Percentiles rank a stretch among this genome's conserved stretches.
phyloP scores from a whole-genome alignment of 2,113 vertebrate genomes.

The Egretta garzetta region DNA sequence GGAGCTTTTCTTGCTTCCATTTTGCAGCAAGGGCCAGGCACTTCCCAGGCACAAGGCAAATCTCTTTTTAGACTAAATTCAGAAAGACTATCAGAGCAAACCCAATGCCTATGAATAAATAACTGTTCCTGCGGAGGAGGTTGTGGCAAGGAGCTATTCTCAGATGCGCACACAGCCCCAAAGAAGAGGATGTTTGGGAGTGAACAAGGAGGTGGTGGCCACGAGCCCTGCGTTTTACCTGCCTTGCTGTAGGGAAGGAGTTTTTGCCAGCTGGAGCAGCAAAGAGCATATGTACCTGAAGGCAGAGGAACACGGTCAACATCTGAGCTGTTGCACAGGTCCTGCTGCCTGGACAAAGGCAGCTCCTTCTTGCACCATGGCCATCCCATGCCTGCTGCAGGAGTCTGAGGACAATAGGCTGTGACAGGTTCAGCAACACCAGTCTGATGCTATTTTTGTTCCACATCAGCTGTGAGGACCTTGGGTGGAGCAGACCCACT shows the following conservation, averaged over 20 bases:
- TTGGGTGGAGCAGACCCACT: rapidly evolving
- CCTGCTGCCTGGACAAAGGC: neutral
- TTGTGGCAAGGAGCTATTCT: slow-evolving; percentile 21
- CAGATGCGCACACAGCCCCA: rapidly evolving
- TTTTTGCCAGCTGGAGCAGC: neutral
- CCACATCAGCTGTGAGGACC: neutral
- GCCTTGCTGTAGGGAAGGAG: neutral
- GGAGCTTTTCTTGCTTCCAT: slow-evolving; percentile 3
- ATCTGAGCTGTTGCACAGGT: neutral
- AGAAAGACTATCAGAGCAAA: slow-evolving; percentile 18
- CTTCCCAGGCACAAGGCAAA: neutral
- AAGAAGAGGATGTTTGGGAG: neutral
- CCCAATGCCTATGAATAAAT: slow-evolving; percentile 5
- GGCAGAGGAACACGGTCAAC: neutral
- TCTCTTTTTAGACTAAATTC: slow-evolving; percentile 31
- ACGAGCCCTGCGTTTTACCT: neutral
- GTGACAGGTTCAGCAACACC: neutral
- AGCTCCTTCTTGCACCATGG: neutral
- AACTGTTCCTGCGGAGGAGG: neutral
- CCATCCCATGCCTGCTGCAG: neutral
- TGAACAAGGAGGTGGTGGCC: neutral
- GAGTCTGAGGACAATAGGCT: rapidly evolving
- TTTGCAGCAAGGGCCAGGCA: slow-evolving; percentile 13
- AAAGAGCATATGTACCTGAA: rapidly evolving
- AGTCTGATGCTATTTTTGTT: neutral